phyloP scores from a whole-genome alignment of 2,888 invertebrate species.

The Ypsolopha scabrella region DNA sequence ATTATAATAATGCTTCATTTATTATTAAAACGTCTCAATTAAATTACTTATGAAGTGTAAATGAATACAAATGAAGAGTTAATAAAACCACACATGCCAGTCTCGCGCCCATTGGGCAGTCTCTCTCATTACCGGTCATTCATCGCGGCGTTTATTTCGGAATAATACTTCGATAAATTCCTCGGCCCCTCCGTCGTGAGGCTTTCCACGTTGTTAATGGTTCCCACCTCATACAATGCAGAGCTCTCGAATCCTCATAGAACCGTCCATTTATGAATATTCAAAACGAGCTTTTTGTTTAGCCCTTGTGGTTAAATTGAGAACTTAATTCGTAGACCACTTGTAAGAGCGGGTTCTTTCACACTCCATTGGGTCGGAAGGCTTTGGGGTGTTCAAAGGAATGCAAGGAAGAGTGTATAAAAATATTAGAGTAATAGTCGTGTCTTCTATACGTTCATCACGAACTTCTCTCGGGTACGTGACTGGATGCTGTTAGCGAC shows the following conservation, averaged over 20 bases:
- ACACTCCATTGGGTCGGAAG: background rate
- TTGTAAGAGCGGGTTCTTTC: background rate
- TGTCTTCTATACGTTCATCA: conserved; percentile 19
- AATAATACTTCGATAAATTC: conserved; percentile 23
- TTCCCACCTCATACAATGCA: conserved; percentile 27
- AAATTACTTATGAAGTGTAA: background rate
- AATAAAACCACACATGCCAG: conserved; percentile 4
- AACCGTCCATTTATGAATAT: conserved; percentile 30
- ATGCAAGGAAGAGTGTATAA: background rate
- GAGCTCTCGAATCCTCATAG: conserved; percentile 27
- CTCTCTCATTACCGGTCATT: conserved; percentile 17
- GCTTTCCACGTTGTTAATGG: conserved; percentile 25
- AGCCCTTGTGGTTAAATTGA: background rate
- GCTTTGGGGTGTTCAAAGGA: background rate
- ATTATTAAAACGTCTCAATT: background rate
- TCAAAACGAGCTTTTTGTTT: conserved; percentile 28
- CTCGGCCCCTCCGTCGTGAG: conserved; percentile 16
- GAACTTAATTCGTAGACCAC: background rate
- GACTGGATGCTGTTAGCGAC: conserved; percentile 21
- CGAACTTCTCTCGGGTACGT: conserved; percentile 26
- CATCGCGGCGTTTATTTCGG: conserved; percentile 17
- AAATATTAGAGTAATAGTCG: conserved; percentile 5
- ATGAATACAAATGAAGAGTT: background rate
- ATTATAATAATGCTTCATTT: background rate
- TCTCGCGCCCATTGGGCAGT: conserved; percentile 5